These are phyloP conservation scores for Myotis pilosus DNA, from an alignment of 2,797 vertebrate genomes.

Conservation along the genomic window DNA sequence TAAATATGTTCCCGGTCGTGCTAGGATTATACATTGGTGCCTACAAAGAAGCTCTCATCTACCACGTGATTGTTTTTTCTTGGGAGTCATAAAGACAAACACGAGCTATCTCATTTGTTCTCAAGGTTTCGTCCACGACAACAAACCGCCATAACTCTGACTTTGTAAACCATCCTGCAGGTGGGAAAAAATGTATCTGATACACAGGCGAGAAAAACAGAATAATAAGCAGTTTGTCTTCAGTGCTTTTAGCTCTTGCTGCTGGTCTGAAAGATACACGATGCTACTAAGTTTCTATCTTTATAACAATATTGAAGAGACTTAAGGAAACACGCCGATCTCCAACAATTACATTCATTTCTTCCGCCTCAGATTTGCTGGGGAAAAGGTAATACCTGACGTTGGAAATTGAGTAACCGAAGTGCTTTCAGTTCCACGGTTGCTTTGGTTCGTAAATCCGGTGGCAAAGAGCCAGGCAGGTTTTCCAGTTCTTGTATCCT, in stretches of 20 bases:
- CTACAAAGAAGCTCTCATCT: background rate
- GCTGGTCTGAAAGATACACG: background rate
- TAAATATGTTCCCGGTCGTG: background rate
- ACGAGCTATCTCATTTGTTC: background rate
- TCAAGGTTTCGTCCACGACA: background rate
- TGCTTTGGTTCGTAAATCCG: slow-evolving; percentile 96
- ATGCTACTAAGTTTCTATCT: slow-evolving; percentile 43
- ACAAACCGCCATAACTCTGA: background rate
- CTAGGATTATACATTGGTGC: background rate
- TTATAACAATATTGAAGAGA: background rate
- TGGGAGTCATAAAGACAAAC: background rate
- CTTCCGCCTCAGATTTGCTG: background rate
- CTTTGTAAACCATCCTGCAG: background rate
- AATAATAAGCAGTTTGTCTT: background rate
- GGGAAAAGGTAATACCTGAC: slow-evolving; percentile 89
- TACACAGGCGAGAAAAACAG: background rate
- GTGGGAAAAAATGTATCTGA: slow-evolving; percentile 29
- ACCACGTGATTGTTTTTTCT: background rate
- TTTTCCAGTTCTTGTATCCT: slow-evolving; percentile 98
- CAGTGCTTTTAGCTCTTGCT: background rate
- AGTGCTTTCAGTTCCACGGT: slow-evolving; percentile 98
- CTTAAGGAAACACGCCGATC: background rate
- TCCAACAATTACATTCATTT: slow-evolving; percentile 46
- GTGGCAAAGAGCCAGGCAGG: slow-evolving; percentile 95
- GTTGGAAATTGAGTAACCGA: slow-evolving; percentile 96